Evolutionary conservation across 2,797 vertebrate genomes (phyloP), one percentile per base, ranked within the genome.

Genomic region (Cyclura pinguis): DNA sequence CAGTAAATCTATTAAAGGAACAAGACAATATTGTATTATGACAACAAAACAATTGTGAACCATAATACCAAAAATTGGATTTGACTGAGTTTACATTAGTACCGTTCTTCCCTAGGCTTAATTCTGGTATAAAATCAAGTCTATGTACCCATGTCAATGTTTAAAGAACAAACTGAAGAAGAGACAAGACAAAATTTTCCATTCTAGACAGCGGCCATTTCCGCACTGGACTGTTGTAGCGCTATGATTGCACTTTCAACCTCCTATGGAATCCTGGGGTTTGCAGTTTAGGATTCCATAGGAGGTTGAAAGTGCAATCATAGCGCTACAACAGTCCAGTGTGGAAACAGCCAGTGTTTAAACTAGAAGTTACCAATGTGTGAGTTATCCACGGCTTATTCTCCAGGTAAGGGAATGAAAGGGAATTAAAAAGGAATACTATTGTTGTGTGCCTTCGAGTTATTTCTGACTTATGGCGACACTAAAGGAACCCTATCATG

Each of bases 1-100:
- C 98, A 99, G 95, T 97, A 98, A 93, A 99, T 97, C 98, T 99
- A 88, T 8, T 10, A 95, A 90, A 84, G 16, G 4, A 67, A 62
- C 47, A 78, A 67, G 82, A 89, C 2, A 89, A 81, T 27, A 55
- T n/a, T 38, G 16, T 29, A 22, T 77, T 13, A 84, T 16, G 1
- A 86, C 0, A 73, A 24, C 80, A 94, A 4, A 88, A 0, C 7
- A 88, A 86, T 42, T 27, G 50, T 90, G 9, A 3, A 93, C 27
- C 35, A 78, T 55, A 27, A 64, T 78, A 77, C 3, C 42, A 69
- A 69, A 50, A 72, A 78, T 2, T 42, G 29, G 13, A 1, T n/a
- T 29, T 22, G 10, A 29, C 42, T 22, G 7, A 47, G 9, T 59
- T 59, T 57, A 24, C n/a, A 7, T 18, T 29, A 83, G 20, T 42